phyloP scores from a whole-genome alignment of 1,140 invertebrate genomes.

The Piezodorus guildinii region DNA sequence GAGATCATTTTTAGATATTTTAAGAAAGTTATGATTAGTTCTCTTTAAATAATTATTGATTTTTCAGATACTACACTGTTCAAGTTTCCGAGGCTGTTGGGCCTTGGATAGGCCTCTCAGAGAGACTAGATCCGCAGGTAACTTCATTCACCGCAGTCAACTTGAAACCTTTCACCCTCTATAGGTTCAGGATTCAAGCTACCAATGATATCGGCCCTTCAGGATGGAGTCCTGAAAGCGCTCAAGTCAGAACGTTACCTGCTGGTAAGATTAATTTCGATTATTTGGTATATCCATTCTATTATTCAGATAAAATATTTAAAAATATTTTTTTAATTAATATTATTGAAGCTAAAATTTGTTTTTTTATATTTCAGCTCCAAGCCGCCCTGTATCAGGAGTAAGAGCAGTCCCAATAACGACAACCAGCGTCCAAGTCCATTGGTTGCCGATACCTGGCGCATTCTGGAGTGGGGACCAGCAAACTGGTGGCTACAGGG shows the following conservation, averaged over 20 bases:
- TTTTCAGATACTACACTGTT: slow-evolving; percentile 73
- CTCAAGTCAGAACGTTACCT: slow-evolving; percentile 74
- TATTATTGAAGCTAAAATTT: not conserved
- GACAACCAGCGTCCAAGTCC: slow-evolving; percentile 76
- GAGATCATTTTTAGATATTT: too few relatives aligned
- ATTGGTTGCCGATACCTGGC: slow-evolving; percentile 64
- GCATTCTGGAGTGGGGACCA: slow-evolving; percentile 80
- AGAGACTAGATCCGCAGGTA: slow-evolving; percentile 68
- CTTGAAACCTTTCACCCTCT: slow-evolving; percentile 79
- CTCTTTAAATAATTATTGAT: not conserved
- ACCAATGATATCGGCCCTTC: slow-evolving; percentile 93
- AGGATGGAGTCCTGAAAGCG: slow-evolving; percentile 79
- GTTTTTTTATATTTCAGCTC: slow-evolving; percentile 46
- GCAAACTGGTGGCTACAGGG: slow-evolving; percentile 72
- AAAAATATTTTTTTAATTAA: not conserved
- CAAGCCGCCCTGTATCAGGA: slow-evolving; percentile 65
- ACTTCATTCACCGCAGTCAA: slow-evolving; percentile 72
- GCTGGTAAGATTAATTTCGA: slow-evolving; percentile 42
- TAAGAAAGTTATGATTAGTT: too few relatives aligned
- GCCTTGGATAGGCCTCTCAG: slow-evolving; percentile 67
- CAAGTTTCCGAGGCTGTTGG: slow-evolving; percentile 74
- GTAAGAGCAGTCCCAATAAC: slow-evolving; percentile 86
- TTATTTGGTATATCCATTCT: not conserved
- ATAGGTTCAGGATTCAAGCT: slow-evolving; percentile 88
- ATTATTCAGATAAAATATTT: not conserved